Evolutionary conservation across 2,888 invertebrate genomes (phyloP).

Genomic region (Ophion ventricosus): DNA sequence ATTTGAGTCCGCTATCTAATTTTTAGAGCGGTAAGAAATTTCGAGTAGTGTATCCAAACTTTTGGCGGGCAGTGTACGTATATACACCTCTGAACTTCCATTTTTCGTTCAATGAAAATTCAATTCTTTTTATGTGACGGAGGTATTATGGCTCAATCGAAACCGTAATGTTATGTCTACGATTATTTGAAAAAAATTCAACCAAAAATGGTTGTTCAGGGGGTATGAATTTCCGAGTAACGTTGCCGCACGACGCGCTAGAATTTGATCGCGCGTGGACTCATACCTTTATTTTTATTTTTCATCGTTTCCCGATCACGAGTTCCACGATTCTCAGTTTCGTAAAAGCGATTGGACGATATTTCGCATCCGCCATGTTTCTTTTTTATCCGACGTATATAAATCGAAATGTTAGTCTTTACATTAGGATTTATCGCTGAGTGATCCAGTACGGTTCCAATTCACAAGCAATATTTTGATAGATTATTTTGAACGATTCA

Average conservation of each 20-base stretch:
- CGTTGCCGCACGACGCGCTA: background rate
- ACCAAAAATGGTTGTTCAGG: constrained; percentile 12
- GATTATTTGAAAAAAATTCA: constrained; percentile 23
- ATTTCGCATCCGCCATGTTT: background rate
- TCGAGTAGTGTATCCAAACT: no score
- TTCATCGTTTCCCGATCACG: background rate
- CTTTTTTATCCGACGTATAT: no score
- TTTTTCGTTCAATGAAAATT: background rate
- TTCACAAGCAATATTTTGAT: background rate
- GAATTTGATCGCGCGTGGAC: constrained; percentile 11
- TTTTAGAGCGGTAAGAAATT: no score
- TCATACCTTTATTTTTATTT: constrained; percentile 13
- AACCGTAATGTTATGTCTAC: background rate
- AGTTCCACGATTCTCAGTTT: background rate
- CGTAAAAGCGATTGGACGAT: background rate
- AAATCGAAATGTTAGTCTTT: no score
- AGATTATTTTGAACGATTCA: background rate
- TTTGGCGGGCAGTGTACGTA: no score
- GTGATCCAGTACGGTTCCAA: background rate
- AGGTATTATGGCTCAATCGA: background rate
- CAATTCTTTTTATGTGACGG: background rate
- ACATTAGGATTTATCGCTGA: background rate
- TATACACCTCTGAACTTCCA: background rate
- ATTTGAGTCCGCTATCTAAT: no score
- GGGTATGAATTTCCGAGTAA: background rate